Base-by-base conservation (phyloP, 2,113 vertebrate species). In the Carollia perspicillata region DNA sequence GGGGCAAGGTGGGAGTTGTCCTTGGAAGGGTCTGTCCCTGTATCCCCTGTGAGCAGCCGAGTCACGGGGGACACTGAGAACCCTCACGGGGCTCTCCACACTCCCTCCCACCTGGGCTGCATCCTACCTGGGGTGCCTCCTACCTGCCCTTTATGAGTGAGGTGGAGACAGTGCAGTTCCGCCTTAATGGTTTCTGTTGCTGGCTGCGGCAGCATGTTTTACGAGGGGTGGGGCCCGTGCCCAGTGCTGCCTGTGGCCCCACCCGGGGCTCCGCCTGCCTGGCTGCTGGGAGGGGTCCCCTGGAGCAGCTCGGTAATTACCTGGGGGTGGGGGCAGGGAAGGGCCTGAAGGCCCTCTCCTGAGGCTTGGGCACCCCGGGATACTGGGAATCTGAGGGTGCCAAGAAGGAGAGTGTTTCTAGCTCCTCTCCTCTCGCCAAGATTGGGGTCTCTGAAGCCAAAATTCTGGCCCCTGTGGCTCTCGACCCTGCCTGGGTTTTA, bases 101-200 rank as follows among this genome's bases (percentile, higher is more conserved):
- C 51, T 69, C 74, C 95, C 79, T 95, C 77, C 87, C 42, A 83
- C 75, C 96, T 55, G 60, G 94, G 97, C 96, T 94, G 98, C 97
- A 51, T 77, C 80, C 87, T 65, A 85, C 84, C 96, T 58, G 63
- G 95, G 97, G 96, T 93, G 98, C 97, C 98, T 97, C 95, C 97
- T 84, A 92, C 96, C 17, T 58, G 93, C 95, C 22, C 98, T 98
- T 98, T 98, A 98, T 95, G 97, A 98, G 98, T 6, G 95, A 99
- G 98, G 98, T 96, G 98, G 98, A 98, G 98, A 96, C 44, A 5
- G 84, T 74, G 97, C 95, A 92, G 98, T 98, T 98, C 98, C 98
- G 95, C 98, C 98, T 98, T 98, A 98, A 98, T 98, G 98, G 98
- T 98, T 98, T 99, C 99, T 99, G 98, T 98, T 98, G 97, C 98